phyloP scores from a whole-genome alignment of 2,888 invertebrate species.

The Rhopalosiphum nymphaeae region DNA sequence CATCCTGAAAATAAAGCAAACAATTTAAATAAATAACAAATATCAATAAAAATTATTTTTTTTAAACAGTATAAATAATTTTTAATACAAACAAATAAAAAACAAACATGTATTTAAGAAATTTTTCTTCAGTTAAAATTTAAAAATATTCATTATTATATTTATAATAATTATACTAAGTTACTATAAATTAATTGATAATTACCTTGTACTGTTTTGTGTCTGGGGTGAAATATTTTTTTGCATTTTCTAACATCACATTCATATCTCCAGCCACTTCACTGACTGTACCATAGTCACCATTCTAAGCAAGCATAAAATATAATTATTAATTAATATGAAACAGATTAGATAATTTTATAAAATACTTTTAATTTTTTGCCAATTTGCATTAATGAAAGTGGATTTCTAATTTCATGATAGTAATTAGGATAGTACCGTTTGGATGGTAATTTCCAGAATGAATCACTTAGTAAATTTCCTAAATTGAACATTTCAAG shows the following conservation, averaged over 20 bases:
- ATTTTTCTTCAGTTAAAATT: background rate
- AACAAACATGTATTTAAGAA: background rate
- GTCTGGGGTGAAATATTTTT: slow-evolving; percentile 85
- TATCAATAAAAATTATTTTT: slow-evolving; percentile 1
- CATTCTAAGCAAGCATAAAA: slow-evolving; percentile 72
- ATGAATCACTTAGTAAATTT: slow-evolving; percentile 89
- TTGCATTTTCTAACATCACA: slow-evolving; percentile 97
- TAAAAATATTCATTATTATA: background rate
- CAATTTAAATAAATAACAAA: slow-evolving; percentile 45
- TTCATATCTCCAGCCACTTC: slow-evolving; percentile 95
- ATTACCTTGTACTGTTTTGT: slow-evolving; percentile 84
- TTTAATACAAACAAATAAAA: background rate
- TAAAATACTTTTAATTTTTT: slow-evolving; percentile 78
- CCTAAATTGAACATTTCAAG: slow-evolving; percentile 72
- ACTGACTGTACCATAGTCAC: slow-evolving; percentile 85
- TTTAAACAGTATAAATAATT: slow-evolving; percentile 4
- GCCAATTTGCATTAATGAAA: slow-evolving; percentile 92
- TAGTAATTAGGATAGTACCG: slow-evolving; percentile 97
- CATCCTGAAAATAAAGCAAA: slow-evolving; percentile 74
- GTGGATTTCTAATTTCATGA: slow-evolving; percentile 94
- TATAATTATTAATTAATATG: slow-evolving; percentile 48
- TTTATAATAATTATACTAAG: background rate
- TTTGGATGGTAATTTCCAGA: slow-evolving; percentile 92
- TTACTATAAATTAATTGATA: background rate
- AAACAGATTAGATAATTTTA: too few species aligned